Base-by-base conservation (phyloP, 1,140 invertebrate species). In the Drosophila eugracilis region DNA sequence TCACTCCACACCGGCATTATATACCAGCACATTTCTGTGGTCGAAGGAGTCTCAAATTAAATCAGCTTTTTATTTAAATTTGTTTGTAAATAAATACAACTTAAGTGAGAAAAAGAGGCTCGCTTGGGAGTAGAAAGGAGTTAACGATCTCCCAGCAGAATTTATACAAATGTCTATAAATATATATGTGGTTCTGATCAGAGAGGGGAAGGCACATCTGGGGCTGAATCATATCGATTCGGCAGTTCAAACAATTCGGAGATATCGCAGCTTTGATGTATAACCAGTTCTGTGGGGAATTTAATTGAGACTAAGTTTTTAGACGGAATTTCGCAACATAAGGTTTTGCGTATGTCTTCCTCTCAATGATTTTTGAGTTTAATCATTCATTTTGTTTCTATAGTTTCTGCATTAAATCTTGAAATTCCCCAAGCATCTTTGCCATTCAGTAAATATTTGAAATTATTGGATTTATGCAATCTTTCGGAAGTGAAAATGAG, bases 11-110 rank as follows among this genome's bases (percentile, higher is more conserved):
- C 17, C 28, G 55, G 30, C 39, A 49, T 32, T 66, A 14, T 42
- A 32, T 41, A n/a, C 48, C 28, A 30, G 39, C 39, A 37, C 55
- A 62, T 62, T 62, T 47, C 26, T 60, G 60, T 62, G 55, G 54
- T 63, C 26, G 49, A 17, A 24, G 44, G 36, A 28, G 36, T 28
- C 47, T 10, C 44, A 15, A 14, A 21, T 26, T 21, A 9, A 17
- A 10, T n/a, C 28, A 15, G 54, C 21, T 44, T 60, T 45, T 45
- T 22, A 14, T 32, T 54, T 54, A 28, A 54, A 28, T 54, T 10
- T n/a, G 26, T 28, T 41, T 22, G 10, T 22, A 39, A 17, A 10
- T 14, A 54, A 21, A 60, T 24, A 42, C 7, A 62, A 19, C 22
- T 24, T 45, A 45, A 14, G 17, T 21, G 14, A 7, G 32, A 14